These are phyloP conservation scores for Trypoxylus dichotomus DNA, from an alignment of 1,140 invertebrate genomes.

Conservation along the genomic window DNA sequence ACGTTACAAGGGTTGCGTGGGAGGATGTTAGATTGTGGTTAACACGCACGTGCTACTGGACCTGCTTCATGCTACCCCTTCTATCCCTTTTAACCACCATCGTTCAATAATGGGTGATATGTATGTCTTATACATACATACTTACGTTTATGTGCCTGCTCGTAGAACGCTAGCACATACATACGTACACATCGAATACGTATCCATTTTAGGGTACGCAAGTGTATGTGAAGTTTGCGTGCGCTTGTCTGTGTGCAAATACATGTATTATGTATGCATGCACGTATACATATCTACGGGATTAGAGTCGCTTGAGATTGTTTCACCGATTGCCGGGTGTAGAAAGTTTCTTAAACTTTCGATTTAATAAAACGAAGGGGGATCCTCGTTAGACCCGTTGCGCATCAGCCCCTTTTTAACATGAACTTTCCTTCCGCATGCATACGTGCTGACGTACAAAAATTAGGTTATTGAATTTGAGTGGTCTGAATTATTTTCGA, in stretches of 20 bases:
- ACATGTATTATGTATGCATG: constrained; percentile 18
- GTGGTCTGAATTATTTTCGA: no score
- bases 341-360: constrained; percentile 25
- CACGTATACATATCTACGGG: not conserved
- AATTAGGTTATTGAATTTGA: not conserved
- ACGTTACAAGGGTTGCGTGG: constrained; percentile 47
- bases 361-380: constrained; percentile 21
- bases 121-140: constrained; percentile 27
- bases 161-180: not conserved
- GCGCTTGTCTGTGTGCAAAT: not conserved
- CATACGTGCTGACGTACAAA: not conserved
- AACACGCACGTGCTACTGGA: constrained; percentile 49
- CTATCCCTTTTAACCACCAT: constrained; percentile 33
- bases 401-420: not conserved
- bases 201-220: not conserved
- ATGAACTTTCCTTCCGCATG: not conserved
- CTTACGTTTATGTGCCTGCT: not conserved
- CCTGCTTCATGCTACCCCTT: constrained; percentile 37
- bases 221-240: constrained; percentile 9
- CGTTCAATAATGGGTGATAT: constrained; percentile 34
- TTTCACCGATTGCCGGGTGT: constrained; percentile 8
- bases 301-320: constrained; percentile 5
- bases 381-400: not conserved
- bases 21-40: constrained; percentile 49
- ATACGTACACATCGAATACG: not conserved